Conservation (phyloP, 2,797 vertebrate species). For the Clamator glandarius region DNA sequence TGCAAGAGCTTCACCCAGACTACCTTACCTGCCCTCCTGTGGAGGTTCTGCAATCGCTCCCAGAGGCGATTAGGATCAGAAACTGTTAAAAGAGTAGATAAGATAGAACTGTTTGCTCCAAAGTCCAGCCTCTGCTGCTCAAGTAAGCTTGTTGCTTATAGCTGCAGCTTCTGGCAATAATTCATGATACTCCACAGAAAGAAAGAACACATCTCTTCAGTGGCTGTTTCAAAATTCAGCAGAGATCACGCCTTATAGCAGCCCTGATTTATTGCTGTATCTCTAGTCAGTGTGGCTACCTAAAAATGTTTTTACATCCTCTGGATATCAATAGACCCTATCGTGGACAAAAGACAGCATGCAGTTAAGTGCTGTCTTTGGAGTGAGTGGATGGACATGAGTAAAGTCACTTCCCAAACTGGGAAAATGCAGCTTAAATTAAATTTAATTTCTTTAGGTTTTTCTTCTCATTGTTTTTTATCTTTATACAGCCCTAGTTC, state of each 20-base stretch:
- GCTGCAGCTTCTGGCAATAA: neutral
- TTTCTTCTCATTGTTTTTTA: neutral
- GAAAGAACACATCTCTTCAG: neutral
- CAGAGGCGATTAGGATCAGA: neutral
- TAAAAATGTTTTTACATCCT: neutral
- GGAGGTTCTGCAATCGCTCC: conserved; percentile 31
- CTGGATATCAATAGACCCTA: neutral
- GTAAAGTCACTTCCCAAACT: neutral
- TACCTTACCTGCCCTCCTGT: neutral
- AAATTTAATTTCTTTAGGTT: neutral
- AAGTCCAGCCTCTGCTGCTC: neutral
- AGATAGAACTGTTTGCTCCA: neutral
- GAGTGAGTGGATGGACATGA: neutral
- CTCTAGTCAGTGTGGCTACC: neutral
- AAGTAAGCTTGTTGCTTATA: neutral
- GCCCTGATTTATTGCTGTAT: neutral
- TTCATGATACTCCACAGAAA: neutral
- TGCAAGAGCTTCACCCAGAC: neutral
- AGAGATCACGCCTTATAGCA: neutral
- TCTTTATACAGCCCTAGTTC: neutral
- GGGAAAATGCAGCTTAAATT: neutral
- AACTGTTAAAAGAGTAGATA: neutral
- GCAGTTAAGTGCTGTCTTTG: neutral
- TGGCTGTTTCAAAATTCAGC: neutral
- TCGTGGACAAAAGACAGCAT: neutral